These are phyloP conservation scores for Pachyramphus minor DNA, from an alignment of 2,113 vertebrate genomes.

Conservation along the genomic window DNA sequence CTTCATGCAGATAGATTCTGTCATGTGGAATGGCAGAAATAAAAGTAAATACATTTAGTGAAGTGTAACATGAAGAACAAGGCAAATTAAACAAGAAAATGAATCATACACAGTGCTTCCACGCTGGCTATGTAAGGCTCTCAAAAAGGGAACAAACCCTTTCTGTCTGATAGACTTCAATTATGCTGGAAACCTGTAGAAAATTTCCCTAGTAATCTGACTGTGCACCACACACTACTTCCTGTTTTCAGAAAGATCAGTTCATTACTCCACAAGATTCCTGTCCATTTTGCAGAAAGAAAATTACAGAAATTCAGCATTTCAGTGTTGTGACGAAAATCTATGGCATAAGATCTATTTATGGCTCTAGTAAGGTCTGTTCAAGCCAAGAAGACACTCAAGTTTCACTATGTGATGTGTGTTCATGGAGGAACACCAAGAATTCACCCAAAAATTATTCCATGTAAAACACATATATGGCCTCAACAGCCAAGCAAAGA, in stretches of 20 bases:
- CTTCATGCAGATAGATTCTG: background rate
- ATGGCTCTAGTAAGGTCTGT: background rate
- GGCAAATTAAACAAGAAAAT: slow-evolving; percentile 40
- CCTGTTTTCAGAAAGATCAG: background rate
- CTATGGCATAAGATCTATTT: background rate
- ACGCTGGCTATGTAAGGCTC: background rate
- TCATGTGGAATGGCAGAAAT: background rate
- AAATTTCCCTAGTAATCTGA: background rate
- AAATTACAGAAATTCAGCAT: background rate
- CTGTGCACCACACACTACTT: background rate
- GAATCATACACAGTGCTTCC: background rate
- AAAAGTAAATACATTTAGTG: slow-evolving; percentile 53
- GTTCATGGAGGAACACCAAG: background rate
- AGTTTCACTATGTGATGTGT: background rate
- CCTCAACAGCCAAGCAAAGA: background rate
- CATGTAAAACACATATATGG: background rate
- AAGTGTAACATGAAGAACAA: slow-evolving; percentile 43
- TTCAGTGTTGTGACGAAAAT: background rate
- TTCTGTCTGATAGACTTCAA: background rate
- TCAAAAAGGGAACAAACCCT: background rate
- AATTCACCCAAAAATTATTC: background rate
- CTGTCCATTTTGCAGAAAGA: background rate
- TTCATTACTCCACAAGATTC: background rate
- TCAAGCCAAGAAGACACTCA: background rate
- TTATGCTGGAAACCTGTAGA: background rate